Base-by-base conservation (phyloP, 1,140 invertebrate genomes). In the Bathynomus jamesi region DNA sequence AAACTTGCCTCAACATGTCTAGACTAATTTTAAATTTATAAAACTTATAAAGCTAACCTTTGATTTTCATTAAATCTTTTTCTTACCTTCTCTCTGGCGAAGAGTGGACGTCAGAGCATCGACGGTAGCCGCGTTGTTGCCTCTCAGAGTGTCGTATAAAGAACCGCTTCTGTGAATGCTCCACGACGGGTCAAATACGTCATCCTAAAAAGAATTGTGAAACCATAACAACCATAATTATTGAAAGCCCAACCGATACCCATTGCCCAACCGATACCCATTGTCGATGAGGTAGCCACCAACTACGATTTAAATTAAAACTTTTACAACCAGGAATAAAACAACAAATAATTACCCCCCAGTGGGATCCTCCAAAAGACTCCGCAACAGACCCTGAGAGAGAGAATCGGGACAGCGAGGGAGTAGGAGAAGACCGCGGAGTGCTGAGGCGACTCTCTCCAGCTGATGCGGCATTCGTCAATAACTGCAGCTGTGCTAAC, bases 51-150 rank as follows among this genome's bases (percentile, higher is more conserved):
- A n/a, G n/a, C n/a, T n/a, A n/a, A n/a, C n/a, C n/a, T n/a, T n/a
- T n/a, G n/a, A n/a, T n/a, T n/a, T n/a, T n/a, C n/a, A n/a, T n/a
- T n/a, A n/a, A n/a, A n/a, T n/a, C n/a, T n/a, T n/a, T n/a, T n/a
- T 53, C 13, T 53, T 79, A 86, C 89, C 89, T 81, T 91, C 89
- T 78, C 86, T 84, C 76, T 88, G 84, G 82, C 94, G 93, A 0
- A 95, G 80, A 80, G 92, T 89, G 4, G 91, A 87, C 80, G 94
- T 90, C 61, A 95, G 82, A 76, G 88, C 90, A 82, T 95, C 92
- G 70, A 92, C 82, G 27, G 88, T 84, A 10, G 87, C 13, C 21
- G 88, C 85, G 46, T 86, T 85, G 72, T 84, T 84, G 11, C 82
- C 84, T n/a, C 87, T 81, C 24, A 89, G 78, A 67, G 83, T 85